Base-by-base conservation (phyloP, 2,888 invertebrate genomes). In the Cremastobaeus sp. region DNA sequence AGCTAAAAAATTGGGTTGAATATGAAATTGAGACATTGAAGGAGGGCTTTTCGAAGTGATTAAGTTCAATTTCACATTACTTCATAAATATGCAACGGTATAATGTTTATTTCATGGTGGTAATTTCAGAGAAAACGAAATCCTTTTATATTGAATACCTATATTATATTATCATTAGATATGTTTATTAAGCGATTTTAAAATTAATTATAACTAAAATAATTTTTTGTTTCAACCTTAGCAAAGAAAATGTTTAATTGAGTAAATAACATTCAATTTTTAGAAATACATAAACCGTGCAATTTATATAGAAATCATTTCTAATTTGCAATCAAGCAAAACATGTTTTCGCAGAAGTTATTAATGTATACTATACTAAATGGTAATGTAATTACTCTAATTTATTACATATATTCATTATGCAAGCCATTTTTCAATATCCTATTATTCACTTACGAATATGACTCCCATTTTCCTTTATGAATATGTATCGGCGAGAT, bases 401-500 rank as follows among this genome's bases (percentile, higher is more conserved):
- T 45, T 12, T 28, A 45, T 1, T 2, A 17, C 30, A 25, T 25
- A n/a, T n/a, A n/a, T n/a, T 52, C 17, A 52, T 35, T 25, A 37
- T 21, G n/a, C 12, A 9, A 14, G 18, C 4, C 50, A 39, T 57
- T 43, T 57, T 43, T 57, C 34, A 57, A 45, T 57, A 18, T 14
- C 9, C 17, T 18, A 43, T 20, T 41, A 45, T 47, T 6, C 15
- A 25, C 35, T 25, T 25, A 4, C 17, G 8, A 35, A 25, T 15
- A 8, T 8, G 15, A 12, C 35, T 47, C 11, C 37, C 20, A 59
- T 59, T 35, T 47, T 35, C 25, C 32, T 25, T 47, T 17, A 62
- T 62, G 50, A 34, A 62, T 62, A 62, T 50, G 39, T 50, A 62
- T 32, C 28, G 9, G 12, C 17, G 32, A 50, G 50, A 50, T 65